Evolutionary conservation across 2,797 vertebrate genomes (phyloP).

Genomic region (Paratrypauchen microcephalus): DNA sequence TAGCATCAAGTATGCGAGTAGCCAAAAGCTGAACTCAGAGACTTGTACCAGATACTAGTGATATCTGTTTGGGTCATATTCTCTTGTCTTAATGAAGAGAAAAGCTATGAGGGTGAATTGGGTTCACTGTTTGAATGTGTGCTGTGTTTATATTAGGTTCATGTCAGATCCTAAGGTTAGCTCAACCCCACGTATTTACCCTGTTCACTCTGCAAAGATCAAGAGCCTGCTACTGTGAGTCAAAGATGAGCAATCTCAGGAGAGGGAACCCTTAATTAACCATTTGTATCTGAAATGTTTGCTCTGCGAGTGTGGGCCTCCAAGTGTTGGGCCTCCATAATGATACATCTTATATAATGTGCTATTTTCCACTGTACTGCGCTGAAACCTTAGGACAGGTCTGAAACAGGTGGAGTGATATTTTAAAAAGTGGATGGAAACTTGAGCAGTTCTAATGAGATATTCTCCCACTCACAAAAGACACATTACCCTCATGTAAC

Average conservation of each 20-base stretch:
- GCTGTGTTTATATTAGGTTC: constrained; percentile 54
- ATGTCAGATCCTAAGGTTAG: constrained; percentile 56
- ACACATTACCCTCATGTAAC: background rate
- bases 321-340: constrained; percentile 45
- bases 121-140: constrained; percentile 26
- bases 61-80: background rate
- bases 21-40: background rate
- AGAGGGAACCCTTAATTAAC: constrained; percentile 59
- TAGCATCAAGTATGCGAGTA: background rate
- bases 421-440: constrained; percentile 54
- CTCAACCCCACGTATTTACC: constrained; percentile 65
- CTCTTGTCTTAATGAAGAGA: background rate
- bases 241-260: constrained; percentile 28
- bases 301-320: constrained; percentile 58
- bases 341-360: constrained; percentile 50
- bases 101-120: constrained; percentile 16
- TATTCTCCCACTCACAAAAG: background rate
- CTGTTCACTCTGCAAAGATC: constrained; percentile 61
- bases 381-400: constrained; percentile 30
- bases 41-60: background rate
- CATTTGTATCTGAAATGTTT: constrained; percentile 61
- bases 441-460: background rate
- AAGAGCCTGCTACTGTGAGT: constrained; percentile 31
- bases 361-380: constrained; percentile 33
- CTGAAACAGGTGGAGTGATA: constrained; percentile 61